Conservation (phyloP, 2,888 invertebrate species). For the Andricus curvator region DNA sequence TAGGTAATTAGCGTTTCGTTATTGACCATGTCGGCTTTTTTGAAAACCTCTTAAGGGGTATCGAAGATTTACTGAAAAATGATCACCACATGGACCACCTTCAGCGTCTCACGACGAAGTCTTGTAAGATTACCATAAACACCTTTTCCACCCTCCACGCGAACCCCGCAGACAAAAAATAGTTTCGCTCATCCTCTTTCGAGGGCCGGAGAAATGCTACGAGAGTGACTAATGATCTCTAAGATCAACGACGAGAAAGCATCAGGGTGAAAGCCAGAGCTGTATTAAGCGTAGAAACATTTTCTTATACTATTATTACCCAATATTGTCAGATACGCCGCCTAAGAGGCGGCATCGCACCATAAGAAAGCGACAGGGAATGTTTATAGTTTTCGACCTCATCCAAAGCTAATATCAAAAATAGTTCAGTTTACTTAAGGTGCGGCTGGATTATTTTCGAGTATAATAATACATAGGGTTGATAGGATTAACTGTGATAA, state of each 20-base stretch:
- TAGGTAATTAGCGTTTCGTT: conserved; percentile 30
- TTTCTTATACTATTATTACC: conserved; percentile 42
- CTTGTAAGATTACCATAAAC: conserved; percentile 71
- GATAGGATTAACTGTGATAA: too few relatives aligned
- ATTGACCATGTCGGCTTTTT: conserved; percentile 37
- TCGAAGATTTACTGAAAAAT: conserved; percentile 59
- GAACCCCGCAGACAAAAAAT: conserved; percentile 65
- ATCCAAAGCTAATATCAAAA: not conserved
- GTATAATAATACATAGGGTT: not conserved
- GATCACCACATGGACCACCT: conserved; percentile 63
- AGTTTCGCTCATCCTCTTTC: conserved; percentile 62
- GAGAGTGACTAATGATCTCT: conserved; percentile 72
- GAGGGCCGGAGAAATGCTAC: conserved; percentile 60
- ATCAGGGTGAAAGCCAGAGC: conserved; percentile 47
- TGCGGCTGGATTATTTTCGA: not conserved
- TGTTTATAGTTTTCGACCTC: not conserved
- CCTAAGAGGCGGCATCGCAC: not conserved
- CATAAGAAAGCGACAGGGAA: not conserved
- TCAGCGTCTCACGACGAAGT: conserved; percentile 57
- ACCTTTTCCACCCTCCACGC: conserved; percentile 64
- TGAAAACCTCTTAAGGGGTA: conserved; percentile 47
- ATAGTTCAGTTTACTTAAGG: not conserved
- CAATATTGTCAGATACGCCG: conserved; percentile 19
- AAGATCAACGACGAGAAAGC: conserved; percentile 58
- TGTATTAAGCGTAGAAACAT: conserved; percentile 42